Evolutionary conservation across 2,797 vertebrate genomes (phyloP), one percentile per base, ranked within the genome.

Genomic region (Emydoidea blandingii): DNA sequence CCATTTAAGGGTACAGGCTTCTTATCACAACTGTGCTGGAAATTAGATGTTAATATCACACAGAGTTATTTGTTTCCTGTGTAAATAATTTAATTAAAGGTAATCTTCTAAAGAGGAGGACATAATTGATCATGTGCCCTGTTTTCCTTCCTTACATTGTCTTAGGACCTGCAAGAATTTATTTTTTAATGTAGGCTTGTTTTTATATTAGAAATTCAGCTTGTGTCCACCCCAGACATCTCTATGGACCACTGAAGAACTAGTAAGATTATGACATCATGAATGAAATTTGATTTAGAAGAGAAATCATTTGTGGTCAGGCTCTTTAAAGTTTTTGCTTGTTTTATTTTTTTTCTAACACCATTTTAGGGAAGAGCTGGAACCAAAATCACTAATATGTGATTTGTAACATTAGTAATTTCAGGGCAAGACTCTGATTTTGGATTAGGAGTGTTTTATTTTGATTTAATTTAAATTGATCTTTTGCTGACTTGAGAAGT

Each of bases 21-120:
- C 93, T 97, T 87, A 94, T 87, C 91, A 83, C 80, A 83, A 92
- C 95, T 74, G 90, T 34, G 41, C 91, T 96, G 92, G 68, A 94
- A 97, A 92, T 90, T 59, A 95, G 88, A 95, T 88, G 87, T 95
- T 89, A 88, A 91, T 0, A 0, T 92, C 78, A 85, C 88, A 88
- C 25, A 92, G 86, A 88, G 87, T 53, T 89, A 86, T 80, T 34
- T 80, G 65, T 89, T 95, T 96, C 90, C 37, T 92, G 81, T 80
- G 53, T 76, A 72, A 87, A 31, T 54, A n/a, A 2, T 81, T 85
- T 50, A 86, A 89, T 62, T 44, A 86, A 91, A 89, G 79, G 57
- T 91, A 89, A 95, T 81, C 87, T 37, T 21, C 79, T 53, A 37
- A 72, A 89, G 79, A 83, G 19, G 52, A 72, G 85, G 83, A 95